Conservation (phyloP, 2,113 vertebrate genomes). For the Tinamus guttatus region DNA sequence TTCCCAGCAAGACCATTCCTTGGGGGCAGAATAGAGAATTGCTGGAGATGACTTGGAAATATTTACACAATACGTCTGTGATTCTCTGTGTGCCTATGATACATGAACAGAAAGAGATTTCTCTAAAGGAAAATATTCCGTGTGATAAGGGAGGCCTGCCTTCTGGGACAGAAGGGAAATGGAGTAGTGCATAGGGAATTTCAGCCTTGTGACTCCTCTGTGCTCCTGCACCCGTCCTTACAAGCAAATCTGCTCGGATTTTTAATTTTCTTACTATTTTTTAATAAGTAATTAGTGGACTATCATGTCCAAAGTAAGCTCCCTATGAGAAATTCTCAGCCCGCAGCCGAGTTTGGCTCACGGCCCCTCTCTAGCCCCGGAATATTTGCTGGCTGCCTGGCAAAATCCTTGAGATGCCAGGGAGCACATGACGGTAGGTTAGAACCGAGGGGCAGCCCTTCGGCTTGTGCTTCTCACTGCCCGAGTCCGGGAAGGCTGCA, state of each 20-base stretch:
- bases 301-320: constrained; percentile 23
- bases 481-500: background rate
- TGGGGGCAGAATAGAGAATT: constrained; percentile 37
- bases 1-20: background rate
- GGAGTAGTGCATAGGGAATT: background rate
- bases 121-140: background rate
- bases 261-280: background rate
- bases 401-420: background rate
- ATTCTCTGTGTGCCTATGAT: background rate
- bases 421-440: constrained; percentile 20
- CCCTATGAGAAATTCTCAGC: constrained; percentile 35
- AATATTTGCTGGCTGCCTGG: constrained; percentile 25
- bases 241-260: background rate
- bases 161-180: background rate
- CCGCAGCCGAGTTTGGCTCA: background rate
- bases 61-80: background rate
- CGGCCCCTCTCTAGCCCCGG: background rate
- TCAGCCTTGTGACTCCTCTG: background rate
- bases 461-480: background rate
- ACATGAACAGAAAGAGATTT: background rate
- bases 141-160: background rate
- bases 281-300: constrained; percentile 3
- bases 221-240: background rate
- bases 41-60: constrained; percentile 1
- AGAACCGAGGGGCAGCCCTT: background rate